These are phyloP conservation scores for Calameuta idolon DNA, from an alignment of 2,888 invertebrate genomes.

Conservation along the genomic window DNA sequence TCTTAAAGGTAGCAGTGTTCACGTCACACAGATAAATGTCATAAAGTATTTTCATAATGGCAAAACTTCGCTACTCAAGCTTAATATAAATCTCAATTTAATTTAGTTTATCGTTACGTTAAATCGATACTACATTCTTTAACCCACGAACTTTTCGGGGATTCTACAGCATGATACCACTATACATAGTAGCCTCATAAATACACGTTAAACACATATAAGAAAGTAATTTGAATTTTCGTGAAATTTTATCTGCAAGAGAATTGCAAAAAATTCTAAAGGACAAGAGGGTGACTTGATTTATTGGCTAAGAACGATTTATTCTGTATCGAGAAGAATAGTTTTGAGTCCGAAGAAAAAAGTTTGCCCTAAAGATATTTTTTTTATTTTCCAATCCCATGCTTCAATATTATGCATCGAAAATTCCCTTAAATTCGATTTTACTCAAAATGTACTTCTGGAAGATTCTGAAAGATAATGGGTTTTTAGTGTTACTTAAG, in stretches of 20 bases:
- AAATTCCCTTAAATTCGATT: neutral
- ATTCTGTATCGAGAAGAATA: neutral
- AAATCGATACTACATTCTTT: neutral
- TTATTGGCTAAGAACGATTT: neutral
- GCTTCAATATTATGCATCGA: neutral
- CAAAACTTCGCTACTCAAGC: neutral
- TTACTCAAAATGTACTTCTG: neutral
- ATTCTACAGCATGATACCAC: neutral
- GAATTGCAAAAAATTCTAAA: neutral
- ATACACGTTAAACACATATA: neutral
- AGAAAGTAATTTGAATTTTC: neutral
- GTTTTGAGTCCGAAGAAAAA: no score
- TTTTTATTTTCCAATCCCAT: neutral
- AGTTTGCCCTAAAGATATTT: neutral
- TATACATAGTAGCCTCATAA: no score
- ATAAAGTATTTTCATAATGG: neutral
- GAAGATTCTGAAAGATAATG: neutral
- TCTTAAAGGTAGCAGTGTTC: neutral
- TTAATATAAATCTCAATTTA: neutral
- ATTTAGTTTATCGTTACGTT: neutral
- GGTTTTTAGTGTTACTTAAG: neutral
- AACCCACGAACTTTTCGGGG: neutral
- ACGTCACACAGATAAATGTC: neutral
- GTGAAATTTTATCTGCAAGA: neutral
- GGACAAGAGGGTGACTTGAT: neutral